phyloP scores from a whole-genome alignment of 2,113 vertebrate species.

The Danio rerio region DNA sequence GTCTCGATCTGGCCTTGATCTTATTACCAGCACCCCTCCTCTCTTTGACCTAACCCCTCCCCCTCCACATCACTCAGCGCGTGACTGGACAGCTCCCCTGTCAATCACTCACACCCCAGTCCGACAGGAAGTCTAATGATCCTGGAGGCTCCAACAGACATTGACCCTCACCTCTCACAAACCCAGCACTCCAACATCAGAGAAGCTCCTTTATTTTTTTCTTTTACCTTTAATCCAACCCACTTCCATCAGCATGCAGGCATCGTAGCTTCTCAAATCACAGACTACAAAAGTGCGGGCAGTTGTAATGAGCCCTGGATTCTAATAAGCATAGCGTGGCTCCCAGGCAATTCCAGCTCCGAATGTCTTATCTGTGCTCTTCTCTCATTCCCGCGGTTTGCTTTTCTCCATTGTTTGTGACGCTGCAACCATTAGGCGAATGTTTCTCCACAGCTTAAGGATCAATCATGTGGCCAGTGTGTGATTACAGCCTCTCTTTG shows the following conservation, averaged over 20 bases:
- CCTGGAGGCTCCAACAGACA: constrained; percentile 18
- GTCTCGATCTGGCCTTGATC: constrained; percentile 23
- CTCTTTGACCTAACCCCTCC: constrained; percentile 45
- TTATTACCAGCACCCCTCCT: constrained; percentile 46
- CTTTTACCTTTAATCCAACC: not conserved
- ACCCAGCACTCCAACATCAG: constrained; percentile 15
- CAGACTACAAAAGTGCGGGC: constrained; percentile 40
- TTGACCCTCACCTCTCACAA: constrained; percentile 33
- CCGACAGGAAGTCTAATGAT: constrained; percentile 41
- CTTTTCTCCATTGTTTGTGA: constrained; percentile 27
- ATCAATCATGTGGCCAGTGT: constrained; percentile 60
- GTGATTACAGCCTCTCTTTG: constrained; percentile 58
- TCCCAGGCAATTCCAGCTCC: constrained; percentile 47
- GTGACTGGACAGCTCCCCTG: constrained; percentile 18
- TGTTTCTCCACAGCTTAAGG: constrained; percentile 55
- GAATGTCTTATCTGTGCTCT: constrained; percentile 20
- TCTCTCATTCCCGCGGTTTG: constrained; percentile 34
- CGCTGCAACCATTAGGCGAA: constrained; percentile 52
- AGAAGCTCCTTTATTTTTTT: not conserved
- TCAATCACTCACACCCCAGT: constrained; percentile 40
- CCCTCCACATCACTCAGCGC: constrained; percentile 13
- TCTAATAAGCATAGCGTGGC: constrained; percentile 67
- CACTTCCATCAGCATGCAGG: constrained; percentile 46
- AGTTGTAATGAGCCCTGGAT: constrained; percentile 69
- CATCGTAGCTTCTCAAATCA: constrained; percentile 56